Conservation (phyloP, 2,888 invertebrate genomes). For the Drosophila buzzatii region DNA sequence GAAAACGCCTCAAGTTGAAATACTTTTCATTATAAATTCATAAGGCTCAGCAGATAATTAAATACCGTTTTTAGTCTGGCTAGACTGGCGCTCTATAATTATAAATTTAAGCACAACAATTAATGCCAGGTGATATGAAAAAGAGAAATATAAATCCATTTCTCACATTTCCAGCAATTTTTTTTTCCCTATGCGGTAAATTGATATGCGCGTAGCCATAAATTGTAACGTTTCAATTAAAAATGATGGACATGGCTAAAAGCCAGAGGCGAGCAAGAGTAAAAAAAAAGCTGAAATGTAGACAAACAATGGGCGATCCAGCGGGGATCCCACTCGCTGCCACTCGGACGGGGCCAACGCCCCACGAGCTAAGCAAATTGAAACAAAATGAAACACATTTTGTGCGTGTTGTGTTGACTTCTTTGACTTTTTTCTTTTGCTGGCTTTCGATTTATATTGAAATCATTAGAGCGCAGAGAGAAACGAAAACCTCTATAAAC, state of each 20-base stretch:
- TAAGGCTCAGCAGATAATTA: background rate
- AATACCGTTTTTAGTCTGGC: background rate
- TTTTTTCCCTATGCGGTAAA: constrained; percentile 29
- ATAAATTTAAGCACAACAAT: constrained; percentile 1
- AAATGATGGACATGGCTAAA: constrained; percentile 46
- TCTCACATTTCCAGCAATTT: background rate
- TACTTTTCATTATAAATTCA: background rate
- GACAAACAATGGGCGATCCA: constrained; percentile 36
- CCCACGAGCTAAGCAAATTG: constrained; percentile 72
- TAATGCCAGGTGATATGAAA: background rate
- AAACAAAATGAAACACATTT: constrained; percentile 66
- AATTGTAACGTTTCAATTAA: constrained; percentile 67
- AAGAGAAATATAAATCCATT: background rate
- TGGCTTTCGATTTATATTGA: constrained; percentile 61
- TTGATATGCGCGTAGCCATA: constrained; percentile 42
- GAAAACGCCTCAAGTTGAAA: background rate
- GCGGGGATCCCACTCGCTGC: background rate
- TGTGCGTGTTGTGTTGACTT: constrained; percentile 54
- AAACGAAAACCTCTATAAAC: constrained; percentile 6
- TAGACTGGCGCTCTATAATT: background rate
- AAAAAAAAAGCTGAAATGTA: constrained; percentile 17
- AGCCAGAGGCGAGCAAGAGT: constrained; percentile 28
- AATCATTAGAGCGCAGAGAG: constrained; percentile 71
- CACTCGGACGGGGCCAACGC: constrained; percentile 52
- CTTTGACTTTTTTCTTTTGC: background rate